Evolutionary conservation across 2,888 invertebrate genomes (phyloP).

Genomic region (Dicyrtoma fusca): DNA sequence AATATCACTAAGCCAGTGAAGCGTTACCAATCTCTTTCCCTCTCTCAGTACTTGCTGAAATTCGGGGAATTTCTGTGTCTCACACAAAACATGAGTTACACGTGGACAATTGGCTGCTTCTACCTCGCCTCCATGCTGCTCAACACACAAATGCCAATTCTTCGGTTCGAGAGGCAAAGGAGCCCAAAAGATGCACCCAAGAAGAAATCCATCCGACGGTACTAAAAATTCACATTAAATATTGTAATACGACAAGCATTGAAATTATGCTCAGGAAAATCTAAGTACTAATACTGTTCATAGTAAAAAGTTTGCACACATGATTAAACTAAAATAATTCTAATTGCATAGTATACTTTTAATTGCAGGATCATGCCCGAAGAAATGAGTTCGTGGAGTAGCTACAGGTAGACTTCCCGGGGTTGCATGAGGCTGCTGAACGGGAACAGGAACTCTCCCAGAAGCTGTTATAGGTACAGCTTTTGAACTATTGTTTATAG

Average conservation of each 20-base stretch:
- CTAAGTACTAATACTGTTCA: background rate
- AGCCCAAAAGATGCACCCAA: constrained; percentile 84
- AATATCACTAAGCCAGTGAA: constrained; percentile 90
- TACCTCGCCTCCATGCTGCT: constrained; percentile 83
- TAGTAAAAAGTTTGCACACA: background rate
- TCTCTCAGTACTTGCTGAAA: constrained; percentile 78
- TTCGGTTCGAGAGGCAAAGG: constrained; percentile 58
- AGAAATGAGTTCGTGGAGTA: constrained; percentile 69
- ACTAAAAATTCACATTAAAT: constrained; percentile 54
- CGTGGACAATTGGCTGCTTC: constrained; percentile 78
- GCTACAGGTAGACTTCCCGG: constrained; percentile 52
- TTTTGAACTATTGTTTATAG: constrained; percentile 62
- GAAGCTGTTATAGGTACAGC: constrained; percentile 44
- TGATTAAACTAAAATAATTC: background rate
- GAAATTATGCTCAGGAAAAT: background rate
- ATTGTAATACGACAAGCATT: background rate
- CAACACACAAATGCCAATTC: constrained; percentile 73
- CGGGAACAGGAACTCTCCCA: constrained; percentile 37
- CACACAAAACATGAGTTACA: constrained; percentile 90
- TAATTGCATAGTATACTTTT: constrained; percentile 64
- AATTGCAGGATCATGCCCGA: constrained; percentile 89
- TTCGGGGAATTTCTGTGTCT: constrained; percentile 85
- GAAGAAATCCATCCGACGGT: constrained; percentile 84
- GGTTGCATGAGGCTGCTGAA: constrained; percentile 47
- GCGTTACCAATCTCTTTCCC: constrained; percentile 74